Base-by-base conservation (phyloP, 2,888 invertebrate genomes). In the Chromoteleia sp. region DNA sequence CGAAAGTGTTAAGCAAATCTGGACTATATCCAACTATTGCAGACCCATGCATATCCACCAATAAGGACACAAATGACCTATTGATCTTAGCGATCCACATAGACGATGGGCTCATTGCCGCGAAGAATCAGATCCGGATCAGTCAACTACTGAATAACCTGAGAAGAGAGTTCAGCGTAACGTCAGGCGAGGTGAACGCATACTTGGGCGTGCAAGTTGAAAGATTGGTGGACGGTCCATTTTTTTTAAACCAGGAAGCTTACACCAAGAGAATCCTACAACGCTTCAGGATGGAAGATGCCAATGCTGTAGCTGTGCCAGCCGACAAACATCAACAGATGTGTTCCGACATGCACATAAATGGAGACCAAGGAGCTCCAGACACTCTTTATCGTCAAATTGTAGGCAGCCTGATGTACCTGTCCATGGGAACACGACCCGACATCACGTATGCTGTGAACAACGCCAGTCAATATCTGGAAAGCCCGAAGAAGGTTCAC, bases 1-100 rank as follows among this genome's bases (percentile, higher is more conserved):
- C 68, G 2, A 39, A 81, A 12, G 87, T 85, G 52, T 52, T 89
- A 3, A 33, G 65, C 1, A 86, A 81, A 39, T 81, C 84, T 29
- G 84, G 85, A 10, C 83, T 89, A 8, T 68, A 84, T 48, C 86
- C 56, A 0, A 36, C 39, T 1, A 12, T 5, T 0, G 39, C 56
- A 5, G 56, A 56, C 8, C 21, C 2, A 10, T 90, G 90, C 67
- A 71, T 90, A 6, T 90, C 83, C 63, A 77, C 79, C 3, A 65
- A 76, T 19, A 30, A 79, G 19, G 80, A 83, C 3, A 33, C 54
- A 0, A 48, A 74, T 0, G 39, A 83, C 29, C 83, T 29, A 58
- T n/a, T 89, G 5, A 83, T 87, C 2, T 8, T 89, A 1, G 84
- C 82, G 0, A 80, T 89, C 0, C 86, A 88, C 68, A 87, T 89